A percentile compares a stretch with the other conserved stretches of the same genome.
Conservation (phyloP, 2,113 vertebrate genomes). For the Montifringilla adamsi region DNA sequence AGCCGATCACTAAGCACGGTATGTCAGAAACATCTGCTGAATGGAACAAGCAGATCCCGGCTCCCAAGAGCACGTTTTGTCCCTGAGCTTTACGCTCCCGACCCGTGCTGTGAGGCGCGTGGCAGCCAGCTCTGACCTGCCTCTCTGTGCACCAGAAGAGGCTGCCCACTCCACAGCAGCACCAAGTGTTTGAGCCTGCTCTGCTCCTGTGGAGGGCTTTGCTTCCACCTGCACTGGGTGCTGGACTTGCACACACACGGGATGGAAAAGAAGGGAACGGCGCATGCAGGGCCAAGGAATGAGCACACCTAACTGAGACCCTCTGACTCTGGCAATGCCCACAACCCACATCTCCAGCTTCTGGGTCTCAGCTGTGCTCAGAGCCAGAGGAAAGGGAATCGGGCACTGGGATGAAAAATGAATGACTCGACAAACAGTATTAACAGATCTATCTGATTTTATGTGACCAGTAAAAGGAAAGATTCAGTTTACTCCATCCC, state of each 20-base stretch:
- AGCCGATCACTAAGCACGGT: neutral
- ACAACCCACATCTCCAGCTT: neutral
- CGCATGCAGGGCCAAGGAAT: fast-evolving
- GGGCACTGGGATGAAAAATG: neutral
- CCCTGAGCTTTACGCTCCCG: neutral
- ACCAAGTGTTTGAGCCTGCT: neutral
- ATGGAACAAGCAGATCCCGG: neutral
- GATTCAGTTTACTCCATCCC: neutral
- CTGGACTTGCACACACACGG: neutral
- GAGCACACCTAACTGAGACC: neutral
- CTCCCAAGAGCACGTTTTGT: neutral
- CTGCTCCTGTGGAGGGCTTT: neutral
- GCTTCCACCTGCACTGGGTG: neutral
- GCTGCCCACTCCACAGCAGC: neutral
- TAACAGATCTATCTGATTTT: neutral
- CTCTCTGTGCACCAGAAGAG: neutral
- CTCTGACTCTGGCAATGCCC: neutral
- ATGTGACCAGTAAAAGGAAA: neutral
- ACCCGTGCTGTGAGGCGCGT: neutral
- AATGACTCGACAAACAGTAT: neutral
- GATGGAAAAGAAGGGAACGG: neutral
- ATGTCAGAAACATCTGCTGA: neutral
- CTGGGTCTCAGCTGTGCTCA: neutral
- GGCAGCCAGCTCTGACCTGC: neutral
- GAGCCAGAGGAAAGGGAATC: neutral